Evolutionary conservation across 2,113 vertebrate genomes (phyloP).

Genomic region (Pipra filicauda): DNA sequence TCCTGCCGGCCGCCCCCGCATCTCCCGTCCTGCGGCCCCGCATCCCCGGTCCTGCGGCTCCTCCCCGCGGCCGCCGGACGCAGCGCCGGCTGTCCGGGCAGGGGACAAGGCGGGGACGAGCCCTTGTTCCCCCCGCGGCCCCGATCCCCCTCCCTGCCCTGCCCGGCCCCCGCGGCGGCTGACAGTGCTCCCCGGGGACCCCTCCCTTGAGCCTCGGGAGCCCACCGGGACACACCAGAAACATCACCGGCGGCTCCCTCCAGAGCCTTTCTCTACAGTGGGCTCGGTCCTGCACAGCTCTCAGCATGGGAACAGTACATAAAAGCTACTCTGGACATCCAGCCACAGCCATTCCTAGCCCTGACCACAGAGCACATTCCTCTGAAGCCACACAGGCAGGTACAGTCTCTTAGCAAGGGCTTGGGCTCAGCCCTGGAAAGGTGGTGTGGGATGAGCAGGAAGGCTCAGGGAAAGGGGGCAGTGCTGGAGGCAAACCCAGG

Average conservation of each 20-base stretch:
- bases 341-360: not conserved
- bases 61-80: slow-evolving; percentile 52
- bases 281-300: not conserved
- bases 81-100: not conserved
- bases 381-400: not conserved
- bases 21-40: not conserved
- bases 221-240: not conserved
- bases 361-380: not conserved
- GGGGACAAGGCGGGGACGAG: not conserved
- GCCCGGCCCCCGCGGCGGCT: not conserved
- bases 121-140: not conserved
- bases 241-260: rapidly evolving
- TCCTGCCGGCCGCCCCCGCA: not conserved
- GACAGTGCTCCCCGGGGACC: not conserved
- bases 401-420: not conserved
- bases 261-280: rapidly evolving
- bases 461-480: not conserved
- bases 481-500: not conserved
- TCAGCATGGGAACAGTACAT: not conserved
- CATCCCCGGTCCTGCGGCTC: slow-evolving; percentile 22
- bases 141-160: not conserved
- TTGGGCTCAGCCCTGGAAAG: not conserved
- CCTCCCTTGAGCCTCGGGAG: not conserved
- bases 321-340: not conserved
- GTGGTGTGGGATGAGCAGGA: not conserved